A percentile compares a stretch with the other conserved stretches of the same genome.
Conservation (phyloP, 2,888 invertebrate species). For the Chrysodeixis includens region DNA sequence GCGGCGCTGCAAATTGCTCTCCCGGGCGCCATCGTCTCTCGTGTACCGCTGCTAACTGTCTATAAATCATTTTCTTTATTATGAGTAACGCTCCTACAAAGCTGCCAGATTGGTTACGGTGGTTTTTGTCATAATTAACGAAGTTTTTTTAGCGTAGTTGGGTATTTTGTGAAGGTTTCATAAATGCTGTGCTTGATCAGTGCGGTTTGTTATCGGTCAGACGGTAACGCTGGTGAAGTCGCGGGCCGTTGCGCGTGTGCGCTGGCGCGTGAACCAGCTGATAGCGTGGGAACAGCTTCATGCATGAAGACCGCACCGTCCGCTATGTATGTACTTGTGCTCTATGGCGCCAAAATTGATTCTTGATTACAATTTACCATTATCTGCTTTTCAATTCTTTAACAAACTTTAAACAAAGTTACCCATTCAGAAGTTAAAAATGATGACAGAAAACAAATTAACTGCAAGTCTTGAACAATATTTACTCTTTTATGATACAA, state of each 20-base stretch:
- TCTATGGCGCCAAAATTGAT: slow-evolving; percentile 48
- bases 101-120: slow-evolving; percentile 35
- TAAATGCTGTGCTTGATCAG: slow-evolving; percentile 21
- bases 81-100: slow-evolving; percentile 50
- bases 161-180: slow-evolving; percentile 9
- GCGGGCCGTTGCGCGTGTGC: slow-evolving; percentile 73
- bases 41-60: slow-evolving; percentile 72
- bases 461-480: neutral
- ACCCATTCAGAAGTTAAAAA: neutral
- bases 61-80: slow-evolving; percentile 74
- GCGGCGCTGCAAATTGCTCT: slow-evolving; percentile 73
- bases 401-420: neutral
- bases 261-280: slow-evolving; percentile 83
- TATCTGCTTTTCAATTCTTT: slow-evolving; percentile 1
- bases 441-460: neutral
- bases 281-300: slow-evolving; percentile 84
- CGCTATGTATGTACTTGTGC: slow-evolving; percentile 39
- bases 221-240: slow-evolving; percentile 66
- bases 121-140: slow-evolving; percentile 23
- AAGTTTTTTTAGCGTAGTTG: slow-evolving; percentile 6
- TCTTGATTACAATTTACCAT: slow-evolving; percentile 24
- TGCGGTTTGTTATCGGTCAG: slow-evolving; percentile 58
- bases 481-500: neutral
- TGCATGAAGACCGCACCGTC: slow-evolving; percentile 60
- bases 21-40: slow-evolving; percentile 66